Conservation (phyloP, 2,113 vertebrate species). For the Macquaria australasica region DNA sequence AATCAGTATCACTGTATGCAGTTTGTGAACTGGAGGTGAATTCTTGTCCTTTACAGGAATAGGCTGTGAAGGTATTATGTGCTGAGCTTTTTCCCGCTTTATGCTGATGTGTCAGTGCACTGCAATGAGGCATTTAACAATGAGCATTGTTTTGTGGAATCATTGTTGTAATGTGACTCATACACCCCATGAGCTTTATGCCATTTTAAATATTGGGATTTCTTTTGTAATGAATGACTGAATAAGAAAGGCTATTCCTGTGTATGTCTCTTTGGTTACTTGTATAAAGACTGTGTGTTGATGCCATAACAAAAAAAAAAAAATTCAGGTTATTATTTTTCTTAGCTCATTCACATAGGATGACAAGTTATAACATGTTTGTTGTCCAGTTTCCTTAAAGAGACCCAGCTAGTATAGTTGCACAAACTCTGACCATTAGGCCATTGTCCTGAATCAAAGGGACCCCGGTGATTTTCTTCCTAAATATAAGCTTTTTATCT, state of each 20-base stretch:
- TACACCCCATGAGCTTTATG: not conserved
- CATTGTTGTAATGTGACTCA: conserved; percentile 16
- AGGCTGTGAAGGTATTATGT: conserved; percentile 20
- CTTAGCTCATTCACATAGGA: not conserved
- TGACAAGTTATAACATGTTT: not conserved
- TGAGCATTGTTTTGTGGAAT: conserved; percentile 16
- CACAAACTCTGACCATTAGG: not conserved
- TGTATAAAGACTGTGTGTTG: not conserved
- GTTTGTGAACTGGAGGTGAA: conserved; percentile 41
- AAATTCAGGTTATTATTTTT: not conserved
- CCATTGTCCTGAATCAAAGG: conserved; percentile 15
- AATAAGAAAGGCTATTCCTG: not conserved
- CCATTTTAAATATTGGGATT: conserved; percentile 9
- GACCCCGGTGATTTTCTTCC: not conserved
- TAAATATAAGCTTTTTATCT: conserved; percentile 36
- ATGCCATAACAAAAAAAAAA: not conserved
- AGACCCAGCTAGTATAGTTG: not conserved
- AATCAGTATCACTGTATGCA: not conserved
- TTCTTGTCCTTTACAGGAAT: conserved; percentile 8
- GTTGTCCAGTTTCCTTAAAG: not conserved
- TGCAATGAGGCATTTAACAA: conserved; percentile 1
- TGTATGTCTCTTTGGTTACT: not conserved
- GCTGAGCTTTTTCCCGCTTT: not conserved
- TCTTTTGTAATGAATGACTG: not conserved
- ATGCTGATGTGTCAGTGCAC: not conserved